Percentiles rank a stretch among this genome's conserved stretches.
Evolutionary conservation across 2,797 vertebrate species (phyloP).

Genomic region (Schizothorax lantsangensis): DNA sequence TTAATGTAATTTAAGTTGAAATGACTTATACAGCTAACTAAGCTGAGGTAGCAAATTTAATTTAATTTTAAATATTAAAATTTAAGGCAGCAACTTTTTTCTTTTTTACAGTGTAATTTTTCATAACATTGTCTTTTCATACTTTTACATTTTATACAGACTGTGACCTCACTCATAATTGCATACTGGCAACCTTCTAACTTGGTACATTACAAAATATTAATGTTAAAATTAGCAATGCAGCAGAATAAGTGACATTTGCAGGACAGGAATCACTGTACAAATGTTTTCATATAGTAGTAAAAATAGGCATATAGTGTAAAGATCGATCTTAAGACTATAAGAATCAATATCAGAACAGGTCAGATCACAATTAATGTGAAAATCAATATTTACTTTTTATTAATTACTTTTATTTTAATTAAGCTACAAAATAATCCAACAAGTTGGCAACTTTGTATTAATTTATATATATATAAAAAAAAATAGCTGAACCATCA

Average conservation of each 20-base stretch:
- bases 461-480: background rate
- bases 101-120: no score
- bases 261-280: background rate
- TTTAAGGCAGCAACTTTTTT: background rate
- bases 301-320: background rate
- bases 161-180: background rate
- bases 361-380: background rate
- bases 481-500: background rate
- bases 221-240: background rate
- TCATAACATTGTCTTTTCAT: background rate
- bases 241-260: background rate
- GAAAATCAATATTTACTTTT: background rate
- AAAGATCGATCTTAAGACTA: background rate
- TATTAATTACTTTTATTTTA: background rate
- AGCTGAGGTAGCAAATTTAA: no score
- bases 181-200: background rate
- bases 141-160: background rate
- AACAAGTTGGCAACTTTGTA: slow-evolving; percentile 36
- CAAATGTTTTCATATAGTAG: background rate
- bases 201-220: background rate
- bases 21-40: no score
- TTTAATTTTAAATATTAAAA: no score
- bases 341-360: background rate
- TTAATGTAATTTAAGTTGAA: no score
- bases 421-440: background rate